Conservation (phyloP, 2,888 invertebrate species). For the Margaritifera margaritifera region DNA sequence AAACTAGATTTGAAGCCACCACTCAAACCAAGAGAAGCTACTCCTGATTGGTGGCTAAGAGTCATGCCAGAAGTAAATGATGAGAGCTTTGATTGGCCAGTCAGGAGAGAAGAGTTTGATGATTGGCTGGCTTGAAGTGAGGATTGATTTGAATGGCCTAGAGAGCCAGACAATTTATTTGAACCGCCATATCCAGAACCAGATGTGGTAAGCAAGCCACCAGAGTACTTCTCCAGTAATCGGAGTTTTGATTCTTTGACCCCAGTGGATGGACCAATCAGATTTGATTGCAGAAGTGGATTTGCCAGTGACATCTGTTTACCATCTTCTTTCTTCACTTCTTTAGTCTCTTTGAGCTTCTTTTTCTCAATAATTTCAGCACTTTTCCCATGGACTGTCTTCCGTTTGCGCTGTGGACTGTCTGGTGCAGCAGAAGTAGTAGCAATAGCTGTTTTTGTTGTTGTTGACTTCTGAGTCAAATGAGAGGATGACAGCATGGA, state of each 20-base stretch:
- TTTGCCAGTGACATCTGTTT: conserved; percentile 6
- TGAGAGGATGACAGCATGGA: background rate
- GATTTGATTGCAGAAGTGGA: background rate
- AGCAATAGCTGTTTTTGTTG: conserved; percentile 6
- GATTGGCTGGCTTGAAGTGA: too few species aligned
- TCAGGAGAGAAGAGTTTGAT: too few species aligned
- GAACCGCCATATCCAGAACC: background rate
- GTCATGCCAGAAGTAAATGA: too few species aligned
- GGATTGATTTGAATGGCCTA: background rate
- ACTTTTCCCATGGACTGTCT: conserved; percentile 6
- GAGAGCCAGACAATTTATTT: background rate
- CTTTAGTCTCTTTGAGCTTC: conserved; percentile 3
- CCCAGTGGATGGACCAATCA: background rate
- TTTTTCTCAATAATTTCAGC: conserved; percentile 15
- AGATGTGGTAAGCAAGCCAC: background rate
- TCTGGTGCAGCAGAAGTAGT: background rate
- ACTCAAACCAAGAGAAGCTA: too few species aligned
- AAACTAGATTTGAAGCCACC: too few species aligned
- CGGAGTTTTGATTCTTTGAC: background rate
- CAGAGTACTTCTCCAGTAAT: background rate
- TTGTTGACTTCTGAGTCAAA: conserved; percentile 4
- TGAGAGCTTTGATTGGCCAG: too few species aligned
- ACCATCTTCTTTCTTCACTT: background rate
- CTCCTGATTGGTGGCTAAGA: too few species aligned
- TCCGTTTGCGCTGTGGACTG: conserved; percentile 9